These are phyloP conservation scores for Tetraneura akinire DNA, from an alignment of 1,140 invertebrate genomes.

Conservation along the genomic window DNA sequence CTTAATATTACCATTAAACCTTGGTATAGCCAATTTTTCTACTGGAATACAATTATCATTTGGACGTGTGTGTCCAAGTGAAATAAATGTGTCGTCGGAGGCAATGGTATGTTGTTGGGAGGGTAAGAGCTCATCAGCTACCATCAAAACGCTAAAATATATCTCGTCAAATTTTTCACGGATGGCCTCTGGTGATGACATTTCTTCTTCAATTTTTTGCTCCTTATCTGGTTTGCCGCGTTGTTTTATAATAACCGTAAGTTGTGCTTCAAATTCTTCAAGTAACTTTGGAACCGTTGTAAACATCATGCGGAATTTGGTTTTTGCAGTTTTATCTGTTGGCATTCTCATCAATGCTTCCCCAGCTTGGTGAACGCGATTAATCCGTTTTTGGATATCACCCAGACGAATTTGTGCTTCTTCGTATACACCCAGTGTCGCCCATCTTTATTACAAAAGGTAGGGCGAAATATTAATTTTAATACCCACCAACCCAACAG, in stretches of 20 bases:
- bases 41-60: neutral
- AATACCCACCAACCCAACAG: too few relatives aligned
- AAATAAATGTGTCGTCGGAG: neutral
- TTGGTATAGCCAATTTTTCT: neutral
- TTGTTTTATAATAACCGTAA: neutral
- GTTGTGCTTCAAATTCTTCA: neutral
- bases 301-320: neutral
- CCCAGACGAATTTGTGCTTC: neutral
- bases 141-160: neutral
- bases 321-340: neutral
- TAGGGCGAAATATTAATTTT: too few relatives aligned
- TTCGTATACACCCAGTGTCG: neutral
- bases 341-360: neutral
- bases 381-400: neutral
- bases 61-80: too few relatives aligned
- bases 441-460: too few relatives aligned
- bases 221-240: neutral
- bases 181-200: neutral
- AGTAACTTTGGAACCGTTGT: neutral
- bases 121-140: neutral
- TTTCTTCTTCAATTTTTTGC: too few relatives aligned
- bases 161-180: neutral
- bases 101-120: neutral
- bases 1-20: neutral
- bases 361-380: neutral